phyloP scores from a whole-genome alignment of 2,113 vertebrate genomes.

The Psophia crepitans region DNA sequence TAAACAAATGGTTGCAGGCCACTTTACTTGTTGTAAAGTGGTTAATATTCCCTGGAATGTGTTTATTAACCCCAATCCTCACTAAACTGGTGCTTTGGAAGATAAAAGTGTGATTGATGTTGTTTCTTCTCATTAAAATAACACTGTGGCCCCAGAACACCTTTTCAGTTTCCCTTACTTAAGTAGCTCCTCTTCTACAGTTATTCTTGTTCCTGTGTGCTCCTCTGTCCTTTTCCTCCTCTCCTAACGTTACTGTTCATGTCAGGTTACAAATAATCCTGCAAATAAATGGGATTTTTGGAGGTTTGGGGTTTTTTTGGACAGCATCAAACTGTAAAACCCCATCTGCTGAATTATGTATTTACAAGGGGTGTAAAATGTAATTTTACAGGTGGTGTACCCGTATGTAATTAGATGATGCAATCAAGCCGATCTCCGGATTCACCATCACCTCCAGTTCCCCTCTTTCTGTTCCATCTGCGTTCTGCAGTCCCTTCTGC shows the following conservation, averaged over 20 bases:
- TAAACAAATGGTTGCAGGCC: not conserved
- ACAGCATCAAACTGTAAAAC: not conserved
- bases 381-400: not conserved
- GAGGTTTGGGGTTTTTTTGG: not conserved
- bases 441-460: not conserved
- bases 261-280: not conserved
- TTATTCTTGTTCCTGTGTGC: not conserved
- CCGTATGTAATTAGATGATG: not conserved
- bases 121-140: not conserved
- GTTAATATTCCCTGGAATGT: not conserved
- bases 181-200: not conserved
- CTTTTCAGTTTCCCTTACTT: not conserved
- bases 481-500: not conserved
- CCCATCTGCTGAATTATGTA: not conserved
- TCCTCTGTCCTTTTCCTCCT: not conserved
- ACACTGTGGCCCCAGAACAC: not conserved
- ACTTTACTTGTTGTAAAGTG: not conserved
- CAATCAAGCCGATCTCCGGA: not conserved
- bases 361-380: not conserved
- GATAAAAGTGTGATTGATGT: not conserved
- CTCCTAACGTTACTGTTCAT: not conserved
- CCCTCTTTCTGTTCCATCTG: not conserved
- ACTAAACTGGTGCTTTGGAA: not conserved
- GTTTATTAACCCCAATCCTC: not conserved
- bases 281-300: not conserved